These are phyloP conservation scores for Paramormyrops kingsleyae DNA, from an alignment of 2,113 vertebrate species.

Conservation along the genomic window DNA sequence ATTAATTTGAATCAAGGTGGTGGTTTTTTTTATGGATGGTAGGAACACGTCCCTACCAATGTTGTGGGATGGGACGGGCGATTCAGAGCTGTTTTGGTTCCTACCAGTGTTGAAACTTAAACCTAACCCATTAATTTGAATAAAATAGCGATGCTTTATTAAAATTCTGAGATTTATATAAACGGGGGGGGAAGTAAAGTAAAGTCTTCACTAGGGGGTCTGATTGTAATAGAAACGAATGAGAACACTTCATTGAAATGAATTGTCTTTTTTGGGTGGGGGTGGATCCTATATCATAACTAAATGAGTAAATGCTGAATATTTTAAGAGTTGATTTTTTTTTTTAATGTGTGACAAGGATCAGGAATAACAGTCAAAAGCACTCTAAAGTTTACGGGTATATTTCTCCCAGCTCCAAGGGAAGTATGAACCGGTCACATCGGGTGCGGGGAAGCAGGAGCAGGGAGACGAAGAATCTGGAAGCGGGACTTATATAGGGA, in stretches of 20 bases:
- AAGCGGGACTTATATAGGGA: no score
- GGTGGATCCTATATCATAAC: neutral
- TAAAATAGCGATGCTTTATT: neutral
- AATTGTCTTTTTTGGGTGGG: neutral
- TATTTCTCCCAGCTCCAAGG: neutral
- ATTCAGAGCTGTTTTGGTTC: neutral
- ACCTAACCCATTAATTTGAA: neutral
- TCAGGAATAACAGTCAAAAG: neutral
- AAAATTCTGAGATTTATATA: neutral
- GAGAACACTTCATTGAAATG: neutral
- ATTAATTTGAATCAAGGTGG: neutral
- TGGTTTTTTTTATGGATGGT: neutral
- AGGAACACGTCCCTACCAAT: neutral
- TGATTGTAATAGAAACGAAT: neutral
- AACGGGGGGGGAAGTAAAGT: no score
- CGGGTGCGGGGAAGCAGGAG: no score
- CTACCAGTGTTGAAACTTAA: neutral
- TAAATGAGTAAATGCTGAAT: neutral
- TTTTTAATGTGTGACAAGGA: neutral
- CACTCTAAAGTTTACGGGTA: neutral
- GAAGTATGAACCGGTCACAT: neutral
- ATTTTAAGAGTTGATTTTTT: neutral
- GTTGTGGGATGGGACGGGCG: neutral
- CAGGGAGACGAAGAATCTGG: no score
- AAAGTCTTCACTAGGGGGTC: neutral